Conservation (phyloP, 2,888 invertebrate genomes). For the Tipula confusa region DNA sequence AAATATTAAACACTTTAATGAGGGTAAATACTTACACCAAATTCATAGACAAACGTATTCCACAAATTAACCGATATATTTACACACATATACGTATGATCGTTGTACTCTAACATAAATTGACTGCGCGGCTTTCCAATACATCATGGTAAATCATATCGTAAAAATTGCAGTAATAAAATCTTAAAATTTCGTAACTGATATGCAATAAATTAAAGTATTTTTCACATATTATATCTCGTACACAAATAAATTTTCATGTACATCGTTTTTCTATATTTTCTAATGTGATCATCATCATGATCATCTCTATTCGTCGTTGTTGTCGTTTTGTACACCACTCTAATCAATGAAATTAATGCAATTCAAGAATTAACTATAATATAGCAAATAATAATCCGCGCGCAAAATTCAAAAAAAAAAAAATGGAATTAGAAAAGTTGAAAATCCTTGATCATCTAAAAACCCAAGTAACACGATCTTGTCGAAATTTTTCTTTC, state of each 20-base stretch:
- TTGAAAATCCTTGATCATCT: conserved; percentile 25
- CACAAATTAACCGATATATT: no score
- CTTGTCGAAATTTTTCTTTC: neutral
- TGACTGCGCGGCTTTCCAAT: neutral
- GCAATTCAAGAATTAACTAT: neutral
- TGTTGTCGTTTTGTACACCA: neutral
- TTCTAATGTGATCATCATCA: neutral
- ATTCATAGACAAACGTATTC: no score
- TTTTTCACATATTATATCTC: neutral
- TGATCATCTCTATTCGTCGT: no score
- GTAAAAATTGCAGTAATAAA: neutral
- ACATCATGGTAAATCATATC: neutral
- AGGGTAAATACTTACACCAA: no score
- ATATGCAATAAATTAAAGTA: neutral
- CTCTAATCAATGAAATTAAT: neutral
- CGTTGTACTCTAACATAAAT: neutral
- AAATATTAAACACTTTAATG: no score
- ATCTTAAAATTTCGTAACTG: neutral
- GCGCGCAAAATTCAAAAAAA: neutral
- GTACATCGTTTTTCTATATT: neutral
- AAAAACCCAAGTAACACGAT: neutral
- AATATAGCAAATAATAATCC: neutral
- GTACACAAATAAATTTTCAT: neutral
- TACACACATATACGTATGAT: no score
- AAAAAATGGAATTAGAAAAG: neutral